Evolutionary conservation across 2,888 invertebrate species (phyloP), one percentile per base, ranked within the genome.

Genomic region (Rhopalosiphum nymphaeae): DNA sequence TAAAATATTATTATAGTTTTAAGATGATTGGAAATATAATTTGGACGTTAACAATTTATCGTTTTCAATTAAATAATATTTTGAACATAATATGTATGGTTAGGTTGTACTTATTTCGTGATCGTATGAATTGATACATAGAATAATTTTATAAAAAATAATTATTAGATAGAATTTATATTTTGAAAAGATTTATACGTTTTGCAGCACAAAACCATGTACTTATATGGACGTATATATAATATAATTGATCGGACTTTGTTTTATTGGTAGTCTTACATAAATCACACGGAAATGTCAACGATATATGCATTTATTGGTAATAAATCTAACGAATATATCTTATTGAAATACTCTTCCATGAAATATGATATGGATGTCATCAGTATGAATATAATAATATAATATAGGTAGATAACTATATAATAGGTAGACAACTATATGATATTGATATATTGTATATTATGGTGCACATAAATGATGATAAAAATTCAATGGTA

Each of bases 261-360:
- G 92, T 92, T 92, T 89, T 92, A 88, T 92, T 89, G 88, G 53
- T 67, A 88, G 92, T 88, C 49, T 67, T 88, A 7, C 88, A 88
- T 88, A 92, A 92, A 92, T 88, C 88, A 88, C 49, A 42, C 42
- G 42, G 53, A 53, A n/a, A 92, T 78, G 92, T 92, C 92, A 44
- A 89, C 92, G 88, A n/a, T 56, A 25, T 53, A 78, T 44, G 88
- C 53, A 78, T 89, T 88, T 67, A 89, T 92, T 11, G 92, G 88
- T 53, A 78, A 88, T 78, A 89, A 92, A 89, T 89, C 88, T 44
- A 49, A 92, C 42, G 61, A 46, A 67, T 53, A 42, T 53, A 36
- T 53, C 67, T 88, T 78, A 56, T 92, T 78, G 92, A 89, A 89
- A 92, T 46, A 36, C n/a, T 88, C 92, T 89, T 78, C 88, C 88